Conservation (phyloP, 2,888 invertebrate genomes). For the Leptopterna dolabrata region DNA sequence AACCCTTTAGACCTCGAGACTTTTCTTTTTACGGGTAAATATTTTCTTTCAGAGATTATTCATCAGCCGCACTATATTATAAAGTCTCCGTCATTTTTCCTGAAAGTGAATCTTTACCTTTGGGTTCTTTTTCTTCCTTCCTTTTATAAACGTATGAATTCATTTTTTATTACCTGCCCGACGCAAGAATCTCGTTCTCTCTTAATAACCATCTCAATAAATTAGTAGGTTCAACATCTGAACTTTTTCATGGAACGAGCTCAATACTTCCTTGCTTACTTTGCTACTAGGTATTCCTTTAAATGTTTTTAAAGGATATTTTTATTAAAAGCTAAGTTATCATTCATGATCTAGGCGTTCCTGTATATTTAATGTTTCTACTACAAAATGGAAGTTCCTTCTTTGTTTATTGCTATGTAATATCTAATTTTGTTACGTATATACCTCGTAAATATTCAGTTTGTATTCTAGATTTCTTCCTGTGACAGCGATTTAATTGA, state of each 20-base stretch:
- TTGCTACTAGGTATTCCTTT: too few species aligned
- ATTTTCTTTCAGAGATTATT: background rate
- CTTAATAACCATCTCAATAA: constrained; percentile 3
- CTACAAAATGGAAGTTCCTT: too few species aligned
- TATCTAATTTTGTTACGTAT: too few species aligned
- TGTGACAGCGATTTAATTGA: too few species aligned
- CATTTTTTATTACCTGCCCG: background rate
- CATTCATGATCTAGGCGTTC: too few species aligned
- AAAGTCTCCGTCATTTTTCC: background rate
- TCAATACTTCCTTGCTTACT: too few species aligned
- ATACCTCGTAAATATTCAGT: too few species aligned
- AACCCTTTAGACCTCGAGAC: background rate
- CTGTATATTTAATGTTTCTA: too few species aligned
- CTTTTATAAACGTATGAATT: background rate
- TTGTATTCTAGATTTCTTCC: too few species aligned
- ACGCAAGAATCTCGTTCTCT: background rate
- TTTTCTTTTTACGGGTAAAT: background rate
- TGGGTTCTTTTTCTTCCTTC: background rate
- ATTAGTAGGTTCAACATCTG: background rate
- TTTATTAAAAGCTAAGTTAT: too few species aligned
- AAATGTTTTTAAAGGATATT: too few species aligned
- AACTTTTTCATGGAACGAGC: background rate
- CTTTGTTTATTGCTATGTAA: too few species aligned
- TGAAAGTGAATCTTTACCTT: background rate
- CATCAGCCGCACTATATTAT: background rate